Conservation (phyloP, 1,140 invertebrate genomes). For the Orchesella cincta region DNA sequence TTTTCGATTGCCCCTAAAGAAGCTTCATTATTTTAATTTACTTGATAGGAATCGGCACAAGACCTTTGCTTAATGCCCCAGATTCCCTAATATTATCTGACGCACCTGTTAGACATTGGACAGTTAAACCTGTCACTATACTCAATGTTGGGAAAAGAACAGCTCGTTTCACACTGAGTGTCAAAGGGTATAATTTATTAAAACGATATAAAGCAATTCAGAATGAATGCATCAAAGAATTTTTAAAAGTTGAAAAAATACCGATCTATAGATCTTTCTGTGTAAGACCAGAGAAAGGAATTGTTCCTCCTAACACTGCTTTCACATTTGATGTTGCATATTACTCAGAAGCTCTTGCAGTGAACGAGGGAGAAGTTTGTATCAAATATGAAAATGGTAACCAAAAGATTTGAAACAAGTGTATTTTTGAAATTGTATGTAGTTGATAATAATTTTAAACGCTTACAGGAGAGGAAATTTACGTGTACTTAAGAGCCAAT, state of each 20-base stretch:
- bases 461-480: slow-evolving; percentile 54
- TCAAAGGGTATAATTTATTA: slow-evolving; percentile 44
- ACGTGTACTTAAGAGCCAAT: slow-evolving; percentile 52
- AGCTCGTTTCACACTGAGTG: slow-evolving; percentile 54
- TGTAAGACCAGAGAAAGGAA: slow-evolving; percentile 55
- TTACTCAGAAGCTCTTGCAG: slow-evolving; percentile 47
- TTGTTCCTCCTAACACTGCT: slow-evolving; percentile 53
- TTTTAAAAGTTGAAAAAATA: not conserved
- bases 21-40: slow-evolving; percentile 27
- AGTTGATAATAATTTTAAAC: slow-evolving; percentile 16
- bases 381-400: slow-evolving; percentile 57
- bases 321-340: slow-evolving; percentile 52
- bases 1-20: not conserved
- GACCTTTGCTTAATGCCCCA: slow-evolving; percentile 58
- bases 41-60: slow-evolving; percentile 55
- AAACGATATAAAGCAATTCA: not conserved
- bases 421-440: slow-evolving; percentile 2
- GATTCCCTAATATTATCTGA: slow-evolving; percentile 57
- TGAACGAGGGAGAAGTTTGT: slow-evolving; percentile 52
- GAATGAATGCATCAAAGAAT: not conserved
- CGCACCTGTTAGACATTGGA: slow-evolving; percentile 56
- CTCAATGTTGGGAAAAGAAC: slow-evolving; percentile 56
- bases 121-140: slow-evolving; percentile 55
- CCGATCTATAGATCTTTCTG: slow-evolving; percentile 49
- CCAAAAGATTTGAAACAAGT: not conserved